Evolutionary conservation across 2,797 vertebrate species (phyloP), one percentile per base, ranked within the genome.

Genomic region (Anas georgica): DNA sequence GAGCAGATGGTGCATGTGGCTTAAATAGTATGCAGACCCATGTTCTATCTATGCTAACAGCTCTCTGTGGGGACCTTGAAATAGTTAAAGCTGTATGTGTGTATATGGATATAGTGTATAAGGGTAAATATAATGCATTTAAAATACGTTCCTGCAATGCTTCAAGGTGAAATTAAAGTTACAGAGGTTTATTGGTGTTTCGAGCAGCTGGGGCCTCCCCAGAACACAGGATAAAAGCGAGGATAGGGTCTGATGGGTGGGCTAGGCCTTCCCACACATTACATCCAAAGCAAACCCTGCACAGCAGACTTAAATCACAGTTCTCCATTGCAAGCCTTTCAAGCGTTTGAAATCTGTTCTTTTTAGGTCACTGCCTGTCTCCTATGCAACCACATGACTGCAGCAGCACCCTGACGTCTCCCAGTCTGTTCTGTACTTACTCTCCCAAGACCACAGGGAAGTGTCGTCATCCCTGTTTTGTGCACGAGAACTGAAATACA

Each of bases 1-100:
- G 70, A 97, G 94, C 95, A 97, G 96, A 94, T 97, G 94, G 95
- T 95, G 64, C 91, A 68, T 86, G 87, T 88, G 96, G 92, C 83
- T 93, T 91, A 86, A 91, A 35, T 88, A 31, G 25, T 85, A 86
- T 92, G 91, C 95, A 7, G 54, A 48, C 78, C 92, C 88, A 78
- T 96, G 81, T 95, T 95, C 67, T 93, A 89, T 69, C 70, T 97
- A 20, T 55, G 46, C 60, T 79, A 93, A 86, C 91, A 70, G 75
- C 89, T 90, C 84, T 93, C 95, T 93, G 68, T 4, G 73, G 92
- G 91, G 70, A 94, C 94, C 91, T 93, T 91, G 82, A 97, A 97
- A 95, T 95, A 85, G 92, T 96, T 97, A 95, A 96, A 31, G 14
- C 74, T 88, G 26, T 62, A 11, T 90, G 26, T 86, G 63, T 91